Evolutionary conservation across 2,888 invertebrate genomes (phyloP), one percentile per base, ranked within the genome.

Genomic region (Microctonus aethiopoides): DNA sequence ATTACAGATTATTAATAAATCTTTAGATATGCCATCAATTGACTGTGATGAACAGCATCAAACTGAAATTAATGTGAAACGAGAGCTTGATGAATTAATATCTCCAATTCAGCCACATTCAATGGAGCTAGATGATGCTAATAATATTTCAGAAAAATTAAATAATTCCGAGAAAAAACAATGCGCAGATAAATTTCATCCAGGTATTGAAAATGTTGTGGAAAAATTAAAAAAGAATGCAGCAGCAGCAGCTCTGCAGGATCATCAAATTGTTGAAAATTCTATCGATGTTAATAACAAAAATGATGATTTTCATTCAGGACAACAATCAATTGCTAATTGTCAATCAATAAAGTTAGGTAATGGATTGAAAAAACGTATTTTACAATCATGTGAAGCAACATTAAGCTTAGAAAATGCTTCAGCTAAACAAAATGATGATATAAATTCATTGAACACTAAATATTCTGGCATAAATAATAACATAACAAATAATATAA

Each of bases 151-250:
- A 0, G 68, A 76, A 10, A 77, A 76, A 22, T 65, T 39, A 0
- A 71, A 41, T 34, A 77, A 79, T 0, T 24, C 71, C 7, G 71
- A 70, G 2, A 82, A 80, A 24, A 77, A 74, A 54, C 77, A 79
- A 56, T 71, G 74, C 2, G 26, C 68, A 0, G 84, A 85, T 24
- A 82, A 81, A 57, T 76, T 67, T 52, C 82, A 84, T 68, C 77
- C 82, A 0, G 83, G 84, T 0, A 85, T 85, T 51, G 85, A 85
- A 60, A 85, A 84, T 54, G 85, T 85, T 10, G 84, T 85, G 3
- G 84, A 85, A 64, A 85, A 85, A 62, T 57, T 85, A 61, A 85
- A 85, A 71, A 85, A 85, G 70, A 85, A 84, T 39, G 83, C 83
- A 24, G 84, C 80, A 0, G 83, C 83, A 0, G 46, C 83, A 0